Evolutionary conservation across 2,888 invertebrate genomes (phyloP).

Genomic region (Alentia gelatinosa): DNA sequence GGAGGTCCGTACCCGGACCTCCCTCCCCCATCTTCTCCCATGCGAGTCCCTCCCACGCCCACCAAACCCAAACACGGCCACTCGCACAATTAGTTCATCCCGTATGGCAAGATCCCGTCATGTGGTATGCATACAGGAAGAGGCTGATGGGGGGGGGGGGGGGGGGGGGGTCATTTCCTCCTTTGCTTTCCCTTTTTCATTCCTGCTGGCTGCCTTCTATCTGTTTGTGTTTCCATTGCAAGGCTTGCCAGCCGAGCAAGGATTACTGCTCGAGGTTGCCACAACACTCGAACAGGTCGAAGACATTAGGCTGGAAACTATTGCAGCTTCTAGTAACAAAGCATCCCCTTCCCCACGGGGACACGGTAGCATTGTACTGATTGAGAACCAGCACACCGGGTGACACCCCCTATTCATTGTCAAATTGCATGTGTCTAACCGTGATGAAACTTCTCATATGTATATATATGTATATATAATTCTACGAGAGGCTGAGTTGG

Average conservation of each 20-base stretch:
- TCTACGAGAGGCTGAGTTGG: too few species aligned
- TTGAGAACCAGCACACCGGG: too few species aligned
- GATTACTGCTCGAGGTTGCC: neutral
- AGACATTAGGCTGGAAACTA: neutral
- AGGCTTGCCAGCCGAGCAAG: neutral
- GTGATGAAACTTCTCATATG: too few species aligned
- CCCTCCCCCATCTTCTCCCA: neutral
- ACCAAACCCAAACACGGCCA: constrained; percentile 24
- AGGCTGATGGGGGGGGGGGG: too few species aligned
- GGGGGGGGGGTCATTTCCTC: neutral
- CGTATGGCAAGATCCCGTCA: neutral
- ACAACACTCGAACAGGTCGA: neutral
- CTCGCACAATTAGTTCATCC: neutral
- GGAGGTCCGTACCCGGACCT: neutral
- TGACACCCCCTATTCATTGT: too few species aligned
- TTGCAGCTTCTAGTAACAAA: neutral
- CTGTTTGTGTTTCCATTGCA: constrained; percentile 40
- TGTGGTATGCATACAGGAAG: neutral
- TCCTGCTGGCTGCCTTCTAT: neutral
- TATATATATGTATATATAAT: too few species aligned
- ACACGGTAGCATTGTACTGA: too few species aligned
- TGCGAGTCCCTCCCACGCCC: neutral
- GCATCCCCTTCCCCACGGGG: neutral
- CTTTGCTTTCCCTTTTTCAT: neutral
- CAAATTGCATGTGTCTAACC: too few species aligned